Conservation (phyloP, 2,888 invertebrate genomes). For the Tetheella fluctuosa region DNA sequence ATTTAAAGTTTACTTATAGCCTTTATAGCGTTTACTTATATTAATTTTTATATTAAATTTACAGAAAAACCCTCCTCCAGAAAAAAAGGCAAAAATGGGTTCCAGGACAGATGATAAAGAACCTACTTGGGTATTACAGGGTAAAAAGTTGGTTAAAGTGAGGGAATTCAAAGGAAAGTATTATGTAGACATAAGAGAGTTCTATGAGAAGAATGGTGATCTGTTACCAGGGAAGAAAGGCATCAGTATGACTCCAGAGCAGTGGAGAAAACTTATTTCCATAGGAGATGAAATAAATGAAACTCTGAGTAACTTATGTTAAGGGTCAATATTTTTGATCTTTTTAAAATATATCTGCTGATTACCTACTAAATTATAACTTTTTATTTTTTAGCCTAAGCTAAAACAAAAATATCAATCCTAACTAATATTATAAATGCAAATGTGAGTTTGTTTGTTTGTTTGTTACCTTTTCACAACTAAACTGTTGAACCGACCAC, state of each 20-base stretch:
- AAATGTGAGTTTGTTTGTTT: too few relatives aligned
- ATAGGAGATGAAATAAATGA: conserved; percentile 88
- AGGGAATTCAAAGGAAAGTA: conserved; percentile 93
- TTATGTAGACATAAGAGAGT: conserved; percentile 95
- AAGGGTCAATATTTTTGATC: conserved; percentile 27
- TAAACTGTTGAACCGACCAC: too few relatives aligned
- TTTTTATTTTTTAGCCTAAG: too few relatives aligned
- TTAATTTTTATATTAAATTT: conserved; percentile 31
- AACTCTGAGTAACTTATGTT: conserved; percentile 67
- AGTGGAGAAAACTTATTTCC: conserved; percentile 91
- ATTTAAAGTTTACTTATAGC: too few relatives aligned
- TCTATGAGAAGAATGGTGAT: conserved; percentile 90
- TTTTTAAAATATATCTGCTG: not conserved
- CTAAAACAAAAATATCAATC: too few relatives aligned
- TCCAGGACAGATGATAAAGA: conserved; percentile 82
- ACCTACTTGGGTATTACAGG: conserved; percentile 89
- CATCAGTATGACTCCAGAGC: conserved; percentile 89
- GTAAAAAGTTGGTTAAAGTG: conserved; percentile 90
- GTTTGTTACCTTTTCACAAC: too few relatives aligned
- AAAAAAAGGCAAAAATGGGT: conserved; percentile 78
- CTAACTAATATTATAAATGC: too few relatives aligned
- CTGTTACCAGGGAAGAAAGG: conserved; percentile 95
- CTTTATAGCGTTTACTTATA: too few relatives aligned
- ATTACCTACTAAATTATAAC: conserved; percentile 18
- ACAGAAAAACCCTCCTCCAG: conserved; percentile 82